Percentiles rank a stretch among this genome's conserved stretches.
These are phyloP conservation scores for Emydoidea blandingii DNA, from an alignment of 2,797 vertebrate genomes.

Conservation along the genomic window DNA sequence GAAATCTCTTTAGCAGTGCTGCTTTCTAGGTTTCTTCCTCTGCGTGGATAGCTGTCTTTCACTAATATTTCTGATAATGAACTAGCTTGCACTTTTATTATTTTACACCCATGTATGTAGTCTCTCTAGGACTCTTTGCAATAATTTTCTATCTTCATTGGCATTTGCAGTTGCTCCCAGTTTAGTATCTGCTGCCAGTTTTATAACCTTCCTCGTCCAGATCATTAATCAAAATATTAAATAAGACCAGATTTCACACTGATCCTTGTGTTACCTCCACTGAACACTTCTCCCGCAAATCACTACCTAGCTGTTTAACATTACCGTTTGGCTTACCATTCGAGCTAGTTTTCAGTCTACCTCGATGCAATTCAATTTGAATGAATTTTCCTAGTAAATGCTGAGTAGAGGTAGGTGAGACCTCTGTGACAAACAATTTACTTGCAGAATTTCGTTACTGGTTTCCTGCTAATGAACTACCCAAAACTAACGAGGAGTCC, in stretches of 20 bases:
- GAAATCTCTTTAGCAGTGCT: background rate
- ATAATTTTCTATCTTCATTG: background rate
- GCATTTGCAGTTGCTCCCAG: background rate
- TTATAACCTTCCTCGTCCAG: background rate
- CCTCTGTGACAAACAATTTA: constrained; percentile 16
- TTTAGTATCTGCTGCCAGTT: background rate
- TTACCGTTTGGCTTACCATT: background rate
- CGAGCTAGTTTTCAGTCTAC: background rate
- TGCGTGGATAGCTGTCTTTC: background rate
- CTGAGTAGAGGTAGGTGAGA: constrained; percentile 50
- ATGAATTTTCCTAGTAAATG: background rate
- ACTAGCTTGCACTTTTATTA: background rate
- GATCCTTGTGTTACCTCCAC: background rate
- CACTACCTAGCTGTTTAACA: background rate
- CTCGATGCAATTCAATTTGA: background rate
- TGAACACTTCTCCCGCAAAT: background rate
- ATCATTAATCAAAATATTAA: background rate
- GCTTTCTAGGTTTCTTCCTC: constrained; percentile 56
- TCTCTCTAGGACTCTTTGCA: fast-evolving
- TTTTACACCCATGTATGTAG: background rate
- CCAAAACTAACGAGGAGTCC: constrained; percentile 31
- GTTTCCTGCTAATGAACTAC: constrained; percentile 37
- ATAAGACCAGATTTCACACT: background rate
- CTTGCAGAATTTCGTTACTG: constrained; percentile 22
- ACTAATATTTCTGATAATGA: background rate